Conservation (phyloP, 2,797 vertebrate genomes). For the Gymnoscopelus microlampas region DNA sequence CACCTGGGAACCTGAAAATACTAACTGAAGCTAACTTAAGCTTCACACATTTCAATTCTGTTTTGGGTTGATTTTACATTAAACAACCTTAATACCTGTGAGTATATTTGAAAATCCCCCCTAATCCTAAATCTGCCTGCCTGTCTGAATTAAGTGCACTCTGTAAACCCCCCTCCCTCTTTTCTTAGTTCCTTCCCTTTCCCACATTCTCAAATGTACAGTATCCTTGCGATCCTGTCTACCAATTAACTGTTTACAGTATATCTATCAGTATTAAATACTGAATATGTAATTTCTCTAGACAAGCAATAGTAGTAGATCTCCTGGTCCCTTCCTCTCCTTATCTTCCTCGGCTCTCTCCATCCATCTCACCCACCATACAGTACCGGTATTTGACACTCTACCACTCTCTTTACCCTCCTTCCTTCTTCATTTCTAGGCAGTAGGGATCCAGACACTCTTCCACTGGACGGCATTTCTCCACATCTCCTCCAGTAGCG, state of each 20-base stretch:
- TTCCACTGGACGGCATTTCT: conserved; percentile 81
- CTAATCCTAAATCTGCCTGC: background rate
- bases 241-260: too few species aligned
- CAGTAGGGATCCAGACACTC: conserved; percentile 84
- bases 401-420: background rate
- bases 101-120: background rate
- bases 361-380: too few species aligned
- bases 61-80: too few species aligned
- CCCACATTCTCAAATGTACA: background rate
- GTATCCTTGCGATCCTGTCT: background rate
- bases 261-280: background rate
- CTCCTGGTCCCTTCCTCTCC: background rate
- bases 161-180: background rate
- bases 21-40: too few species aligned
- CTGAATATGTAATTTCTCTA: background rate
- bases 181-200: background rate
- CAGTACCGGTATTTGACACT: too few species aligned
- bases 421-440: conserved; percentile 46
- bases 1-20: too few species aligned
- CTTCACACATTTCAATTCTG: too few species aligned
- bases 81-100: too few species aligned
- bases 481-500: conserved; percentile 79
- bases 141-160: background rate
- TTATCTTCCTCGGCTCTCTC: background rate
- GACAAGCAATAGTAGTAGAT: too few species aligned